phyloP scores from a whole-genome alignment of 2,113 vertebrate genomes.

The Trachemys scripta region DNA sequence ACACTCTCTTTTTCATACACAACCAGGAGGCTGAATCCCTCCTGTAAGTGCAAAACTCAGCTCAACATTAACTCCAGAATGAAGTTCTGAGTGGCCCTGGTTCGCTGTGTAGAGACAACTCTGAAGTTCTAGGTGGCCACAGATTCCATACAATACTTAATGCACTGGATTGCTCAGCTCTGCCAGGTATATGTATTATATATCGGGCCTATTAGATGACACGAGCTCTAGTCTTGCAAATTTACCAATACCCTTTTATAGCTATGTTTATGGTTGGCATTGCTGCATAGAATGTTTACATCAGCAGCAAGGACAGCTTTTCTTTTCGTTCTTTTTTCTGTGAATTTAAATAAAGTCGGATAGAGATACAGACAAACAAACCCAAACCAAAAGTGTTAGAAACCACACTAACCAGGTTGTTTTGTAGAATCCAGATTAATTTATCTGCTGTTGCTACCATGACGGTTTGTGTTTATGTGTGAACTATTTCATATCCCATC shows the following conservation, averaged over 20 bases:
- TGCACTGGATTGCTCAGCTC: not conserved
- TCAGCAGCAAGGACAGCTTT: not conserved
- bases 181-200: fast-evolving
- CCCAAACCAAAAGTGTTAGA: not conserved
- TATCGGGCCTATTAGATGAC: fast-evolving
- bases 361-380: not conserved
- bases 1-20: fast-evolving
- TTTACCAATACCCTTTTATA: not conserved
- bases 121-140: not conserved
- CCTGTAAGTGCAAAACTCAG: not conserved
- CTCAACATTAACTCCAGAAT: fast-evolving
- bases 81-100: not conserved
- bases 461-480: not conserved
- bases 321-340: not conserved
- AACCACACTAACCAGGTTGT: fast-evolving
- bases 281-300: not conserved
- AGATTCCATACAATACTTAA: not conserved
- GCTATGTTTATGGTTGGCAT: not conserved
- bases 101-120: not conserved
- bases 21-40: not conserved
- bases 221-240: not conserved
- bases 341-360: not conserved
- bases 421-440: fast-evolving
- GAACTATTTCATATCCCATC: fast-evolving
- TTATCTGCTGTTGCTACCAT: not conserved